Evolutionary conservation across 2,888 invertebrate species (phyloP), one percentile per base, ranked within the genome.

Genomic region (Caenorhabditis imperialis): DNA sequence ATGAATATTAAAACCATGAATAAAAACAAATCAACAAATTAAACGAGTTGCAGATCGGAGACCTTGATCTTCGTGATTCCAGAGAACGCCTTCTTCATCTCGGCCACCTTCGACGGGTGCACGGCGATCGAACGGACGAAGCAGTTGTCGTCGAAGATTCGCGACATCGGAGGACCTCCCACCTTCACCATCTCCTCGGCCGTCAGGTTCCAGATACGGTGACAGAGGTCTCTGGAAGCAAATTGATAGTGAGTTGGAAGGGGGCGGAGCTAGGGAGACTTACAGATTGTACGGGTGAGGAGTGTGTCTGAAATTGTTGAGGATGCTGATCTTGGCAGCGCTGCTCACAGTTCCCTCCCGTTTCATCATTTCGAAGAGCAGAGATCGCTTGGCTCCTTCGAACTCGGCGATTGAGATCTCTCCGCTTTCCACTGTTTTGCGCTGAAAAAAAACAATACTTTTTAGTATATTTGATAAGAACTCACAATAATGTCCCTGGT

Each of bases 291-390:
- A 78, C 8, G 71, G 65, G 37, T 70, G 91, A 6, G 92, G 91
- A 0, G 93, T 91, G 20, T 91, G 91, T 79, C 92, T 91, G 85
- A 93, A 92, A 88, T 93, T 93, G 53, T 92, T 92, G 57, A 92
- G 88, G n/a, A 95, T 90, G 0, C 94, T 93, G 83, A 93, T 91
- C 35, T 89, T 88, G 23, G 93, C 92, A 22, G 93, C 91, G 84
- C 92, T 92, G 0, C 93, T 92, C 12, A 94, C 92, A 63, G 92
- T 93, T 86, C 93, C 93, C 89, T 94, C 94, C 78, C 92, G 91
- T 82, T 93, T 92, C 72, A 95, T 93, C 54, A 94, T 92, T 87
- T 94, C 93, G 89, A 93, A 96, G 75, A 95, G 92, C n/a, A 94
- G 91, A 16, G 94, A 94, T 87, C 94, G 93, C 86, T 92, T 93